Evolutionary conservation across 1,140 invertebrate genomes (phyloP).

Genomic region (Drosophila ficusphila): DNA sequence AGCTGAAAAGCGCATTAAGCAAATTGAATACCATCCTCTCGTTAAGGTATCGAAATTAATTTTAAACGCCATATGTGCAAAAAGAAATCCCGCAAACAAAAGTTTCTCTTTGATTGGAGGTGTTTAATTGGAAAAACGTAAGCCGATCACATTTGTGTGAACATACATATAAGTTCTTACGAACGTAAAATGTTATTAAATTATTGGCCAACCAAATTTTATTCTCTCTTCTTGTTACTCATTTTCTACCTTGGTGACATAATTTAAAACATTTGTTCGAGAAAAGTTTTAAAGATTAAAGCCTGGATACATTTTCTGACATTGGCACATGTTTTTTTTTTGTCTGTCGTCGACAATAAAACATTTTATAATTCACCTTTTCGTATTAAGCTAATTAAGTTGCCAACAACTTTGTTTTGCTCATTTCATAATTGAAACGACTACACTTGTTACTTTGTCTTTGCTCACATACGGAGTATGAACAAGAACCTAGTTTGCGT

Average conservation of each 20-base stretch:
- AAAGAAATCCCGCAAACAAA: conserved; percentile 2
- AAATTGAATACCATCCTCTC: conserved; percentile 68
- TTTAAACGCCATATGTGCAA: conserved; percentile 53
- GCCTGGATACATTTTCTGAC: too few relatives aligned
- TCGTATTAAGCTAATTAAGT: conserved; percentile 39
- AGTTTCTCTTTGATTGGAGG: conserved; percentile 26
- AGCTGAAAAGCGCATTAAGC: conserved; percentile 80
- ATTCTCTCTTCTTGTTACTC: too few relatives aligned
- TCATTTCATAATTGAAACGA: conserved; percentile 45
- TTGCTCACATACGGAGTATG: conserved; percentile 25
- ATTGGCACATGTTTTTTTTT: not conserved
- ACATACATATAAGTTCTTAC: too few relatives aligned
- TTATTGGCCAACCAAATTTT: too few relatives aligned
- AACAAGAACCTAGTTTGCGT: conserved; percentile 11
- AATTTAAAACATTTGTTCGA: too few relatives aligned
- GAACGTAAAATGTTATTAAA: too few relatives aligned
- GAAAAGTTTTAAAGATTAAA: not conserved
- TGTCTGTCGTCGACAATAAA: conserved; percentile 11
- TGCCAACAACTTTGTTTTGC: conserved; percentile 25
- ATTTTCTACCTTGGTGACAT: too few relatives aligned
- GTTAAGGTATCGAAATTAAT: conserved; percentile 54
- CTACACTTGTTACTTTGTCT: conserved; percentile 27
- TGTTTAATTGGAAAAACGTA: conserved; percentile 17
- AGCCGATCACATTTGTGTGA: conserved; percentile 12
- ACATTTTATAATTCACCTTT: conserved; percentile 36